Evolutionary conservation across 2,888 invertebrate genomes (phyloP).

Genomic region (Sericinus montela): DNA sequence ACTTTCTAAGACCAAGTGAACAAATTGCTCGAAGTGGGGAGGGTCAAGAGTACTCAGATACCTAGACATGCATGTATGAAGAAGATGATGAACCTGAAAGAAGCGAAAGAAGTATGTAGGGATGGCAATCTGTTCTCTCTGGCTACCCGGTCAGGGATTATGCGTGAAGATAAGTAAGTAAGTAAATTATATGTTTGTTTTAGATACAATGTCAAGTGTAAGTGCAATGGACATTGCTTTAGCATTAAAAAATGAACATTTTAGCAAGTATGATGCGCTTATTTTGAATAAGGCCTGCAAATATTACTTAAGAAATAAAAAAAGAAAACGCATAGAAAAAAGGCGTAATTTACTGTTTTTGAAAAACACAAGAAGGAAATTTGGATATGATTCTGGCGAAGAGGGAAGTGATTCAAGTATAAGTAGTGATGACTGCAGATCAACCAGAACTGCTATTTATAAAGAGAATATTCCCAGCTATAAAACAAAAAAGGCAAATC

Average conservation of each 20-base stretch:
- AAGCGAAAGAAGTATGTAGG: too few species aligned
- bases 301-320: constrained; percentile 36
- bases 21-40: too few species aligned
- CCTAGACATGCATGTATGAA: too few species aligned
- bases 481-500: constrained; percentile 35
- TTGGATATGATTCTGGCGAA: constrained; percentile 53
- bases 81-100: too few species aligned
- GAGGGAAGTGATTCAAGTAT: constrained; percentile 56
- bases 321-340: constrained; percentile 44
- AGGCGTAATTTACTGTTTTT: constrained; percentile 38
- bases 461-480: constrained; percentile 30
- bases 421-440: constrained; percentile 55
- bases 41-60: too few species aligned
- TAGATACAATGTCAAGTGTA: constrained; percentile 51
- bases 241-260: constrained; percentile 44
- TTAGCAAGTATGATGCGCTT: constrained; percentile 45
- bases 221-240: constrained; percentile 50
- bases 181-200: constrained; percentile 22
- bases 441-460: constrained; percentile 35
- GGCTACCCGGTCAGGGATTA: too few species aligned
- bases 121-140: too few species aligned
- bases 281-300: constrained; percentile 46
- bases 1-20: too few species aligned
- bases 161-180: too few species aligned
- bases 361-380: constrained; percentile 26